These are phyloP conservation scores for Tenthredo notha DNA, from an alignment of 2,888 invertebrate species.

Conservation along the genomic window DNA sequence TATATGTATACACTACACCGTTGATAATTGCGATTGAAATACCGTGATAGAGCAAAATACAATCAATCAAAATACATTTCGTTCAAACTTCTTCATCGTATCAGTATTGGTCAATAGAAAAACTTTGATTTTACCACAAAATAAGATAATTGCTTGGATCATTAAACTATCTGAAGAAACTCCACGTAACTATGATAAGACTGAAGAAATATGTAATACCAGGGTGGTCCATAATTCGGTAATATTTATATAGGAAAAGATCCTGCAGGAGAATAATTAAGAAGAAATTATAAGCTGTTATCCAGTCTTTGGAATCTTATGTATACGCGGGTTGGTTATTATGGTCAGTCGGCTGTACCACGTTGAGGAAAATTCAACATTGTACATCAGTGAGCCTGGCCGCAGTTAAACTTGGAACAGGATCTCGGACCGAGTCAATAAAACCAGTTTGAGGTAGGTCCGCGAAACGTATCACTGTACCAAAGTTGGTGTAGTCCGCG, in stretches of 20 bases:
- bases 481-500: conserved; percentile 40
- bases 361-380: not conserved
- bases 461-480: conserved; percentile 36
- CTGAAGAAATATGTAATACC: not conserved
- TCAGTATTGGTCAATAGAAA: not conserved
- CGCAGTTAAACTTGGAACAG: conserved; percentile 38
- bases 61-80: not conserved
- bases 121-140: not conserved
- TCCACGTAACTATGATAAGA: not conserved
- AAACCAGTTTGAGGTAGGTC: conserved; percentile 46
- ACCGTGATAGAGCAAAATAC: not conserved
- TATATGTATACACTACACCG: not conserved
- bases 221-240: too few relatives aligned
- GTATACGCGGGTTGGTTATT: not conserved
- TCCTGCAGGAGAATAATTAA: not conserved
- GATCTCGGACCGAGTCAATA: conserved; percentile 28
- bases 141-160: not conserved
- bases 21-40: not conserved
- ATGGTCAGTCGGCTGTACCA: not conserved
- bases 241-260: not conserved
- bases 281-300: not conserved
- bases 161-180: not conserved
- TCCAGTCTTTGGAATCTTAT: not conserved
- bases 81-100: not conserved
- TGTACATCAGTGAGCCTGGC: conserved; percentile 1